Conservation (phyloP, 2,113 vertebrate species). For the Spilogale gracilis region DNA sequence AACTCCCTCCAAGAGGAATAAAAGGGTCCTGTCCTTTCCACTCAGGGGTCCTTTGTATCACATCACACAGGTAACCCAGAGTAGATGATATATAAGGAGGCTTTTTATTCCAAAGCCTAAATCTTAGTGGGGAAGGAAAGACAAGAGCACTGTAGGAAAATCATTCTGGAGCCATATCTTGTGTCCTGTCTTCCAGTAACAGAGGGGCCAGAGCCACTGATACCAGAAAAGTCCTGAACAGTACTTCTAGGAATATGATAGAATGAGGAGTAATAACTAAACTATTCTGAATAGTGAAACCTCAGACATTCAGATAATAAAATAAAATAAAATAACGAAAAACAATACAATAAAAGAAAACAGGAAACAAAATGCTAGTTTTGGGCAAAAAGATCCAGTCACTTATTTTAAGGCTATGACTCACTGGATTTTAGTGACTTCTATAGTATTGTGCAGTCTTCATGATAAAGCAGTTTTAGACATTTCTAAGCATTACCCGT, state of each 20-base stretch:
- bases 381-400: background rate
- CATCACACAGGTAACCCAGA: background rate
- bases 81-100: background rate
- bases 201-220: accelerated
- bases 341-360: background rate
- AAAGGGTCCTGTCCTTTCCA: background rate
- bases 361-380: background rate
- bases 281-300: background rate
- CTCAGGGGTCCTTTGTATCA: background rate
- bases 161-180: accelerated
- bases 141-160: accelerated
- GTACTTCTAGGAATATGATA: background rate
- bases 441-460: accelerated
- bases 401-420: background rate
- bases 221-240: background rate
- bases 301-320: background rate
- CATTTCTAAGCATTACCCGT: background rate
- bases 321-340: background rate
- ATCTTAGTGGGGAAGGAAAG: background rate
- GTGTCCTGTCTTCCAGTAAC: background rate
- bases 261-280: background rate
- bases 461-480: background rate
- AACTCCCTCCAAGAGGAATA: background rate
- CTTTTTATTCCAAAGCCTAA: background rate
- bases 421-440: no score